Evolutionary conservation across 2,888 invertebrate genomes (phyloP).

Genomic region (Drosophila eohydei): DNA sequence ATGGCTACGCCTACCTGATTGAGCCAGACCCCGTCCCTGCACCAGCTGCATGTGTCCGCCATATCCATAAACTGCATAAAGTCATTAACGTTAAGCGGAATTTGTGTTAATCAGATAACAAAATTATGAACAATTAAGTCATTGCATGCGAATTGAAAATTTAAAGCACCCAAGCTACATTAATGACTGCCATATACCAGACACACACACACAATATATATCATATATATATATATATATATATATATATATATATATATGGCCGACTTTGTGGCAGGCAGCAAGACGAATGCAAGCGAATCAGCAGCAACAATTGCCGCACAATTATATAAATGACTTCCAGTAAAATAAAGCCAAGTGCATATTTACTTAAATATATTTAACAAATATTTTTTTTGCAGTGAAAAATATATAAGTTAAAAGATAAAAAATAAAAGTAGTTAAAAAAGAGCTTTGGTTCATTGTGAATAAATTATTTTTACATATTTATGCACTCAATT

Average conservation of each 20-base stretch:
- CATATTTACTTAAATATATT: background rate
- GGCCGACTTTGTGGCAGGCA: slow-evolving; percentile 4
- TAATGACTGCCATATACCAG: slow-evolving; percentile 47
- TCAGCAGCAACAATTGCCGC: slow-evolving; percentile 42
- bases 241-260: slow-evolving; percentile 7
- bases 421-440: background rate
- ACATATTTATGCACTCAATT: background rate
- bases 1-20: slow-evolving; percentile 8
- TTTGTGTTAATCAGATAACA: slow-evolving; percentile 81
- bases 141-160: slow-evolving; percentile 81
- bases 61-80: slow-evolving; percentile 77
- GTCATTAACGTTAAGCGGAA: slow-evolving; percentile 80
- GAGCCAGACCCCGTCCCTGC: background rate
- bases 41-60: slow-evolving; percentile 20
- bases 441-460: background rate
- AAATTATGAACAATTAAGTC: slow-evolving; percentile 80
- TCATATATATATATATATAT: slow-evolving; percentile 14
- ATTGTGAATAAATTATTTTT: background rate
- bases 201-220: background rate
- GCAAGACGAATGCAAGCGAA: slow-evolving; percentile 52
- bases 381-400: background rate
- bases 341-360: background rate
- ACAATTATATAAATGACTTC: slow-evolving; percentile 3
- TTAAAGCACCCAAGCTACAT: slow-evolving; percentile 52
- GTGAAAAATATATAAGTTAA: background rate